Base-by-base conservation (phyloP, 1,140 invertebrate species). In the Diachasma alloeum region DNA sequence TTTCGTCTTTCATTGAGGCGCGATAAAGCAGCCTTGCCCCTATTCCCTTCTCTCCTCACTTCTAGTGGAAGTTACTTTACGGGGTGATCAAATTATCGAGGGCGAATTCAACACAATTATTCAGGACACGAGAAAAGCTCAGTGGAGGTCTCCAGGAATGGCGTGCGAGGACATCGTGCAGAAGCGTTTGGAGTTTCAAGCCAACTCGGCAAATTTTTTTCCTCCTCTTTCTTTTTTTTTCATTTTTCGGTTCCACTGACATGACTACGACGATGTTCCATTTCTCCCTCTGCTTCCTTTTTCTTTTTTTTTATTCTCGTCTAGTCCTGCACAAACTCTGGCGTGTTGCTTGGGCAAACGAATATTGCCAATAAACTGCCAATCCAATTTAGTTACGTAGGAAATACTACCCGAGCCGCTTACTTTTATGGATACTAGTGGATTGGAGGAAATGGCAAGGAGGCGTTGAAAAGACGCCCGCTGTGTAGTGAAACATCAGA, bases 321-420 rank as follows among this genome's bases (percentile, higher is more conserved):
- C 8, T 26, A 63, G 59, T 63, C 59, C 22, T 13, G 59, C 59
- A 63, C 59, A 63, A 63, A 63, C 59, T 63, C 59, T 63, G 24
- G 59, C 75, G 67, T 80, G 71, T 78, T 66, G 78, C 78, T 39
- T 79, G 75, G 71, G 76, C 77, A 80, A 82, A 83, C 78, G 78
- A 83, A 82, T 83, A 83, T 83, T 83, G 82, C 76, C 81, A 83
- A 83, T 83, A 83, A 83, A 82, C 44, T 81, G 79, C 76, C 80
- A 80, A 83, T 82, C 81, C 81, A 82, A 82, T 83, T 83, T 83
- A 81, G 80, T 76, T 79, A 81, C 59, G 76, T 75, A 78, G 70
- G 46, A 80, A 78, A 80, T 79, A 80, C 59, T 46, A 72, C 36
- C n/a, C 44, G 15, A 72, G 72, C 59, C 68, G 74, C 73, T 75